phyloP scores from a whole-genome alignment of 2,797 vertebrate genomes.

The Scyliorhinus canicula region DNA sequence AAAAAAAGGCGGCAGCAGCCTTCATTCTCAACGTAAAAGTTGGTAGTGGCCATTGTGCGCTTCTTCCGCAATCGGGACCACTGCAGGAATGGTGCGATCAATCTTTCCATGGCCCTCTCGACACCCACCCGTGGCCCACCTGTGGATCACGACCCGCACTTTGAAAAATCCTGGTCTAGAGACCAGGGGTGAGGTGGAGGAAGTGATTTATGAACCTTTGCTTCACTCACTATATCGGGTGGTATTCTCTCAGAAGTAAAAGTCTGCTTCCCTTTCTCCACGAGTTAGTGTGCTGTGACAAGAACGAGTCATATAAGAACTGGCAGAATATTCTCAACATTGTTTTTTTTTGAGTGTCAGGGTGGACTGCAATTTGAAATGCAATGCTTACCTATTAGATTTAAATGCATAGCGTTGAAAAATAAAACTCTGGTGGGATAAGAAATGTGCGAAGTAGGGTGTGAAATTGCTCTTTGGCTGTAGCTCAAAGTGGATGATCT shows the following conservation, averaged over 20 bases:
- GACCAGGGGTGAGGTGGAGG: neutral
- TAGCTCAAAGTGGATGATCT: neutral
- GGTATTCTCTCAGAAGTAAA: neutral
- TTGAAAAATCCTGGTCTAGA: too few relatives aligned
- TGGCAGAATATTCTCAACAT: neutral
- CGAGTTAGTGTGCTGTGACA: neutral
- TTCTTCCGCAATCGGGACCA: too few relatives aligned
- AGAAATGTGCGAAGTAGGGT: neutral
- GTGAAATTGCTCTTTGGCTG: neutral
- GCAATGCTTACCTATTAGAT: neutral
- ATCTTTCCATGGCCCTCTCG: too few relatives aligned
- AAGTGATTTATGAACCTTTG: neutral
- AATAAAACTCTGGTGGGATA: neutral
- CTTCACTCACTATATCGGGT: neutral
- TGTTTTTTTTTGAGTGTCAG: neutral
- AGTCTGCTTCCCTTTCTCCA: neutral
- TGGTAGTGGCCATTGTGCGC: too few relatives aligned
- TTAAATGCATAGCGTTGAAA: neutral
- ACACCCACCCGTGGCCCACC: too few relatives aligned
- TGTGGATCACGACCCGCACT: too few relatives aligned
- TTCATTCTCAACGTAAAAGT: too few relatives aligned
- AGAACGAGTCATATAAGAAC: neutral
- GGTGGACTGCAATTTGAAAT: neutral
- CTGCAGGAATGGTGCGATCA: too few relatives aligned
- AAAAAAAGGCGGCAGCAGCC: too few relatives aligned